Evolutionary conservation across 2,113 vertebrate genomes (phyloP), one percentile per base, ranked within the genome.

Genomic region (Carassius auratus): DNA sequence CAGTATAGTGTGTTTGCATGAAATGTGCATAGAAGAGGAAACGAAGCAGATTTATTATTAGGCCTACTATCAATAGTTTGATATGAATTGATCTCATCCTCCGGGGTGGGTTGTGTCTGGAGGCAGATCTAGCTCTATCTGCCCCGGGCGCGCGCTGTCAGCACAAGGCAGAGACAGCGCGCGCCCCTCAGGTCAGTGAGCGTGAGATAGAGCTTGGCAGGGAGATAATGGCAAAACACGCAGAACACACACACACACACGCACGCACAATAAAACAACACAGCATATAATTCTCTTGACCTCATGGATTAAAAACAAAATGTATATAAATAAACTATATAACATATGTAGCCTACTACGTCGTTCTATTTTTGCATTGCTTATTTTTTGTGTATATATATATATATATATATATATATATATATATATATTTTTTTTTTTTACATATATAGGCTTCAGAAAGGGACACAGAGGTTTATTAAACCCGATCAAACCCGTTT

Each of bases 221-320:
- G 77, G 88, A 93, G 92, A 94, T 93, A 93, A 93, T 94, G 90
- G 91, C 86, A 92, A 92, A 92, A 93, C 89, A 87, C 82, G 50
- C 50, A 89, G 81, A 89, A 75, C 36, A 81, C 62, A 61, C 89
- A 84, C 87, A 88, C 36, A 83, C 81, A 89, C 38, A 89, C 89
- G 45, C 85, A 17, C 23, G 26, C 45, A 84, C 50, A 69, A 38
- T 19, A 73, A 38, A 64, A 48, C 52, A 45, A 55, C 13, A 84
- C 48, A 52, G 12, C 68, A 71, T 15, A 68, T 12, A 21, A 38
- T 71, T 38, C 42, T 42, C 42, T 42, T 42, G 8, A 42, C 8
- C 1, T 8, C 42, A 42, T 42, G 42, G 8, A 21, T 38, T 38
- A 19, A 21, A 21, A 71, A 42, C 30, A 69, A 19, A 4, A 36